phyloP scores from a whole-genome alignment of 2,888 invertebrate genomes.

The Notodonta ziczac region DNA sequence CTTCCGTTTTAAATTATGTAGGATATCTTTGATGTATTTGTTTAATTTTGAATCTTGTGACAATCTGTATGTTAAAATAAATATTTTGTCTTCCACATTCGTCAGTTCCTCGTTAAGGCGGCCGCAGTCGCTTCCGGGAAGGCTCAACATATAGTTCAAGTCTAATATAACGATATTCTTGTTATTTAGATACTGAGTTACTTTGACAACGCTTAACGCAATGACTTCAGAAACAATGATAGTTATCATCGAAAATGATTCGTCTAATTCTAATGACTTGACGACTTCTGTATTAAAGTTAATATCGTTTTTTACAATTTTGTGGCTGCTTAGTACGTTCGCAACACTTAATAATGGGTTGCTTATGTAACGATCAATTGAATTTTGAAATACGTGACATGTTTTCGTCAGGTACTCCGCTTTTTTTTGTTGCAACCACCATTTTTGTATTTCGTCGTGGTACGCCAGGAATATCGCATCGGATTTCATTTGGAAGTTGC shows the following conservation, averaged over 20 bases:
- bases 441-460: constrained; percentile 25
- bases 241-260: neutral
- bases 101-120: neutral
- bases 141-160: neutral
- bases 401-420: constrained; percentile 10
- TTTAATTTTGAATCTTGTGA: constrained; percentile 2
- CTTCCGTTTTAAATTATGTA: neutral
- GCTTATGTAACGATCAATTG: constrained; percentile 10
- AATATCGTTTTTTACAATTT: neutral
- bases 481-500: constrained; percentile 6
- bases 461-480: constrained; percentile 24
- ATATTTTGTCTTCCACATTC: neutral
- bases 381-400: constrained; percentile 14
- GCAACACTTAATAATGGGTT: neutral
- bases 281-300: neutral
- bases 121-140: neutral
- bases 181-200: neutral
- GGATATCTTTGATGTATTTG: neutral
- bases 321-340: neutral
- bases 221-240: neutral
- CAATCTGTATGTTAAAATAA: neutral
- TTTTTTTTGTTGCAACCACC: constrained; percentile 20
- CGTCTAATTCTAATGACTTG: neutral
- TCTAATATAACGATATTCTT: neutral
- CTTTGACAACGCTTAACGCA: neutral